Percentiles rank a stretch among this genome's conserved stretches.
phyloP scores from a whole-genome alignment of 2,888 invertebrate genomes.

The Drosophila kokeensis region DNA sequence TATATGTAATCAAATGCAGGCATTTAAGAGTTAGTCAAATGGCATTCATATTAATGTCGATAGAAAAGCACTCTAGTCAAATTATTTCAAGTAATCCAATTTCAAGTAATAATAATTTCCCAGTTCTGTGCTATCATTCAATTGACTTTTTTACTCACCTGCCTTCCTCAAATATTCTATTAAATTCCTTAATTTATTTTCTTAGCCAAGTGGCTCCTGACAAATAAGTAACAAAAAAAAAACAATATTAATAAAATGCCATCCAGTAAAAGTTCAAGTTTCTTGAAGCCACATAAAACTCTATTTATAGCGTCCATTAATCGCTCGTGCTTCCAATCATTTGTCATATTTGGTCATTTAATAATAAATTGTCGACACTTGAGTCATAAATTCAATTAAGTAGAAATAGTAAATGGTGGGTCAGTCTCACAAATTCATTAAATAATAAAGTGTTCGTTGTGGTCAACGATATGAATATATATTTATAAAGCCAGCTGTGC shows the following conservation, averaged over 20 bases:
- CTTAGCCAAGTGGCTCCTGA: neutral
- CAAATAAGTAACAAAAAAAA: neutral
- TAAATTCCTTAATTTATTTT: neutral
- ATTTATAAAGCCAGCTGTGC: constrained; percentile 23
- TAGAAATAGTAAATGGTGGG: constrained; percentile 55
- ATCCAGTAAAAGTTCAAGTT: neutral
- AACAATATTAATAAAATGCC: neutral
- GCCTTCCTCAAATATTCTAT: neutral
- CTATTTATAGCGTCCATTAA: constrained; percentile 6
- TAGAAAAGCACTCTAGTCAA: neutral
- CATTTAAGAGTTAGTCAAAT: neutral
- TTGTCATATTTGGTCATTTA: constrained; percentile 60
- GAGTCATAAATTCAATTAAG: constrained; percentile 63
- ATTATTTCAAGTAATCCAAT: neutral
- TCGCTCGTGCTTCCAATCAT: constrained; percentile 31
- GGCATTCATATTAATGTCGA: neutral
- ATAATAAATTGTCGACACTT: constrained; percentile 61
- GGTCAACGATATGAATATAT: constrained; percentile 19
- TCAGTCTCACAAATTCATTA: constrained; percentile 53
- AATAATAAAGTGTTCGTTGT: constrained; percentile 61
- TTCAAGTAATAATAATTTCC: neutral
- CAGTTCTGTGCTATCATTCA: neutral
- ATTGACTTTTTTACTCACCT: neutral
- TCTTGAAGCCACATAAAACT: neutral
- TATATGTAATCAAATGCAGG: neutral